Base-by-base conservation (phyloP, 2,113 vertebrate species). In the Marmota monax region DNA sequence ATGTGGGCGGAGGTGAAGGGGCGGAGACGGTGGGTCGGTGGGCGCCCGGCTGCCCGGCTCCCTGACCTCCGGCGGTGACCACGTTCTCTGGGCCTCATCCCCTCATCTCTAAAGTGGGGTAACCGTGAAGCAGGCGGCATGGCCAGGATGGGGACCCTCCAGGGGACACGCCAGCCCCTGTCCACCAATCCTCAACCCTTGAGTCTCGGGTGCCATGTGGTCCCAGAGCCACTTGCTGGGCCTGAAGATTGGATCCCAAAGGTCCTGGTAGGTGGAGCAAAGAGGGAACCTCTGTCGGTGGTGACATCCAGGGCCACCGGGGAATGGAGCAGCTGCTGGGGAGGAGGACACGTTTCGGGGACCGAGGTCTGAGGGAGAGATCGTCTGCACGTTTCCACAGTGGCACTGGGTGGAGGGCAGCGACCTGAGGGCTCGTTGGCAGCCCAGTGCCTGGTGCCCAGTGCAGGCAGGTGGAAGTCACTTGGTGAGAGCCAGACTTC, bases 351-450 rank as follows among this genome's bases (percentile, higher is more conserved):
- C 14, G 27, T 51, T 56, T 83, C 34, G 10, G 10, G 93, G 58
- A 42, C 45, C 11, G 48, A 70, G 39, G 80, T 88, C 51, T 9
- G 17, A 51, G 48, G 69, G 32, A 37, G 48, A 58, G 70, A 25
- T 7, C 29, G 39, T 51, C 9, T 9, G 53, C 12, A 2, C 32
- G 7, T 65, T 4, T 29, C 18, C 7, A 1, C 17, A 32, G 34
- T 10, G 48, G 32, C 37, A 39, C 69, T 4, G 18, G 78, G 53
- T 3, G 34, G 32, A 39, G 65, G 67, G 34, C 17, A 69, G 69
- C 0, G 0, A 74, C 29, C 37, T 34, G n/a, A 48, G 22, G 58
- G 34, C 45, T 18, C 6, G 6, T 1, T 4, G 42, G 18, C 23
- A 23, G n/a, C 12, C 79, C 16, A 2, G 20, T 32, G 48, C 48